Conservation (phyloP, 2,113 vertebrate genomes). For the cat (Felis catus) region F.catus_Fca126_mat1.0 CM031412.1:10236501-10237000, state of each 20-base stretch:
- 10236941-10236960: neutral
- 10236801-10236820: neutral
- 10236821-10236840: neutral
- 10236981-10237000: neutral
- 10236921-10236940: neutral
- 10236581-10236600: neutral
- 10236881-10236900: neutral
- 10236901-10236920: no score
- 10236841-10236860: neutral
- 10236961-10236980: accelerated
- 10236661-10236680: neutral
- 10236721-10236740: accelerated
- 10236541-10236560: neutral
- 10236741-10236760: neutral
- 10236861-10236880: neutral
- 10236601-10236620: neutral
- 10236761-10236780: neutral
- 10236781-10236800: neutral
- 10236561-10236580: neutral
- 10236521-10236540: neutral
- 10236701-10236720: neutral
- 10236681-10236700: neutral
- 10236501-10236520: neutral
- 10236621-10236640: neutral
- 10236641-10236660: neutral